These are phyloP conservation scores for Epinotia brunnichana DNA, from an alignment of 2,888 invertebrate genomes.

Conservation along the genomic window DNA sequence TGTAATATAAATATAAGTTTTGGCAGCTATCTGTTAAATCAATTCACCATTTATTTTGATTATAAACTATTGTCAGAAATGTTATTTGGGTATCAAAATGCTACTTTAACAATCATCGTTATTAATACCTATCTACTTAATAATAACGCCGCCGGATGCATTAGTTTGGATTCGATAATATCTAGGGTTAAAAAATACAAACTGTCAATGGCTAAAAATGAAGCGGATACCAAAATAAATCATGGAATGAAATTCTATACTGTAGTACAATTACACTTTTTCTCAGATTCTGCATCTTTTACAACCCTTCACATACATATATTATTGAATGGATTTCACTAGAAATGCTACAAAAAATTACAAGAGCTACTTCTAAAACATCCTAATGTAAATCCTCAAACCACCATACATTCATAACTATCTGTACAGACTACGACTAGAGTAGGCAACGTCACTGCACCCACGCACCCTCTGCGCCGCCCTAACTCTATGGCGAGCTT, in stretches of 20 bases:
- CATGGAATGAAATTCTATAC: too few relatives aligned
- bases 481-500: conserved; percentile 67
- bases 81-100: neutral
- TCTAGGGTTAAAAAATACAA: neutral
- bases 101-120: neutral
- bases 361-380: neutral
- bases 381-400: neutral
- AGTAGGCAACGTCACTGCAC: conserved; percentile 56
- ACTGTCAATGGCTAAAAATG: neutral
- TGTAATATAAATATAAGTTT: conserved; percentile 1
- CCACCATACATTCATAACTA: neutral
- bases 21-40: conserved; percentile 4
- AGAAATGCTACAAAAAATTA: too few relatives aligned
- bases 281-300: too few relatives aligned
- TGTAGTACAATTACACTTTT: too few relatives aligned
- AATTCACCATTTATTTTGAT: conserved; percentile 4
- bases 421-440: neutral
- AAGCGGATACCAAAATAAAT: too few relatives aligned
- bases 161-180: too few relatives aligned
- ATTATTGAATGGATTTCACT: too few relatives aligned
- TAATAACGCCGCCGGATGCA: too few relatives aligned
- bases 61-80: conserved; percentile 1
- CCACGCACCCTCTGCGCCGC: conserved; percentile 57
- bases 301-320: too few relatives aligned
- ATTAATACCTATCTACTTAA: too few relatives aligned